phyloP scores from a whole-genome alignment of 2,888 invertebrate genomes.

The Odontomyia ornata region DNA sequence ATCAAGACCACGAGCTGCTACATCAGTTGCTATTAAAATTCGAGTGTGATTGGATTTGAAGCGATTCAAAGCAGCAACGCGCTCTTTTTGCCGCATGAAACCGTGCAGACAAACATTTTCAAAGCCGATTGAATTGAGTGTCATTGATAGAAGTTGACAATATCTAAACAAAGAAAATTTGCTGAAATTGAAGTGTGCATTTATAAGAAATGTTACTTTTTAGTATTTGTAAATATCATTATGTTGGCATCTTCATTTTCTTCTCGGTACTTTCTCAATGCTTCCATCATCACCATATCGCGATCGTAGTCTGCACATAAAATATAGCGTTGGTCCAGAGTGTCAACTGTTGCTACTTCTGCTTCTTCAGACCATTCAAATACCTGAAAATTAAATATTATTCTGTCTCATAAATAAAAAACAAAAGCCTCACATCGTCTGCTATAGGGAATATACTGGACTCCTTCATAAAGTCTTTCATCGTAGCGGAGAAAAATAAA shows the following conservation, averaged over 20 bases:
- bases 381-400: constrained; percentile 53
- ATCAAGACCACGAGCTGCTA: constrained; percentile 95
- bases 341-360: constrained; percentile 83
- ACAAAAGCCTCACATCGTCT: constrained; percentile 68
- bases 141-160: constrained; percentile 90
- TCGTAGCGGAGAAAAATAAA: constrained; percentile 93
- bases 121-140: constrained; percentile 86
- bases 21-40: constrained; percentile 95
- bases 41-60: constrained; percentile 90
- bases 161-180: constrained; percentile 67
- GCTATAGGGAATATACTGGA: constrained; percentile 70
- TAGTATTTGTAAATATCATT: constrained; percentile 95
- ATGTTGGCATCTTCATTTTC: constrained; percentile 81
- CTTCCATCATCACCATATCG: constrained; percentile 90
- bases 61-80: constrained; percentile 82
- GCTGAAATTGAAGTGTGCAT: neutral
- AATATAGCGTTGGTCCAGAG: constrained; percentile 90
- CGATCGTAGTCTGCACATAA: constrained; percentile 90
- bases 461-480: constrained; percentile 82
- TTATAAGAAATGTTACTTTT: constrained; percentile 73
- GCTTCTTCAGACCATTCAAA: constrained; percentile 75
- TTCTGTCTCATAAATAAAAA: neutral
- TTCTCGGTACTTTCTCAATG: constrained; percentile 78
- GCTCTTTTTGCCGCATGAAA: constrained; percentile 87
- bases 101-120: constrained; percentile 92